These are phyloP conservation scores for Umimayanthus chanpuru DNA, from an alignment of 92 coral and sea anemone species.

Conservation along the genomic window DNA sequence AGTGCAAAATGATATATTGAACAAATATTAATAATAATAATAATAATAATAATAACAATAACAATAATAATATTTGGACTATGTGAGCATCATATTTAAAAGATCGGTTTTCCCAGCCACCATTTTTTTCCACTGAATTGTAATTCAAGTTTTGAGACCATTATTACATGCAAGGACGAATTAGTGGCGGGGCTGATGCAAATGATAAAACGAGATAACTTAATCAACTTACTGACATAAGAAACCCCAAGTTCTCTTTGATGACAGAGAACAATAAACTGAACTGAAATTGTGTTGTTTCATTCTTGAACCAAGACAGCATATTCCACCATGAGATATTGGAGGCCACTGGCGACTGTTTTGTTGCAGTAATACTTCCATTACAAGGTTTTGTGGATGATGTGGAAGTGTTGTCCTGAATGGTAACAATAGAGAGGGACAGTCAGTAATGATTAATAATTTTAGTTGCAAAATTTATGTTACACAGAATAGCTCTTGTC, in stretches of 20 bases:
- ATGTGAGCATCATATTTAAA: no score
- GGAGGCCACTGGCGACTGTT: constrained; percentile 37
- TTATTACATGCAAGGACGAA: no score
- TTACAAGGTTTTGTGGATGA: constrained; percentile 43
- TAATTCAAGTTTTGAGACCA: no score
- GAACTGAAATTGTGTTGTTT: constrained; percentile 74
- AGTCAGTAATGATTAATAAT: neutral
- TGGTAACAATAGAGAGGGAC: neutral
- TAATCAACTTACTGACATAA: constrained; percentile 79
- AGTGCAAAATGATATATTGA: no score
- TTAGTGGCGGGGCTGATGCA: neutral
- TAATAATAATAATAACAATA: no score
- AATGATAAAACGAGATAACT: neutral
- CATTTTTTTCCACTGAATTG: no score
- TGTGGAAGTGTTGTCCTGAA: constrained; percentile 37
- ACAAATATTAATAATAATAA: no score
- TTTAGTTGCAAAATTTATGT: neutral
- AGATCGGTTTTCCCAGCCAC: no score
- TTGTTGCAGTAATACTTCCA: constrained; percentile 56
- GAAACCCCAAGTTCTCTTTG: constrained; percentile 93
- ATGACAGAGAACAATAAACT: constrained; percentile 76
- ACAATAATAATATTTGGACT: no score
- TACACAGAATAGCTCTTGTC: neutral
- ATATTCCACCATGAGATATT: constrained; percentile 68
- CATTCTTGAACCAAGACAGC: constrained; percentile 59